Evolutionary conservation across 2,888 invertebrate genomes (phyloP).

Genomic region (Spisula subtruncata): DNA sequence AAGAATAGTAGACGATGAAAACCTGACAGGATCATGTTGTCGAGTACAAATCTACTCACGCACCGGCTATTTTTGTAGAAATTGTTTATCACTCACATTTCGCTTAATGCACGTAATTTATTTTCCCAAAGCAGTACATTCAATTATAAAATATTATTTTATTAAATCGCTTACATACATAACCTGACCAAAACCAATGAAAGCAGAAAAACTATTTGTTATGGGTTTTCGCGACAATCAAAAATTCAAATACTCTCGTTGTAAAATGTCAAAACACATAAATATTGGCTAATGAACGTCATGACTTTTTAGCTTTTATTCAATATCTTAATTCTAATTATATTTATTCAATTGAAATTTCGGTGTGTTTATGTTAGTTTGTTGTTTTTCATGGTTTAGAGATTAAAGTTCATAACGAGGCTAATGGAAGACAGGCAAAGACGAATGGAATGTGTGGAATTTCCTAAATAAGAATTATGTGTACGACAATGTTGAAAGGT

Average conservation of each 20-base stretch:
- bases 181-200: background rate
- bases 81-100: background rate
- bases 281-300: background rate
- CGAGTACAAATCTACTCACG: background rate
- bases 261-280: background rate
- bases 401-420: slow-evolving; percentile 66
- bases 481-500: slow-evolving; percentile 17
- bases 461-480: slow-evolving; percentile 62
- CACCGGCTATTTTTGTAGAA: background rate
- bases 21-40: background rate
- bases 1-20: background rate
- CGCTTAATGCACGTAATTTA: background rate
- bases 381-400: slow-evolving; percentile 36
- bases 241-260: slow-evolving; percentile 12
- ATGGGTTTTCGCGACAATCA: slow-evolving; percentile 53
- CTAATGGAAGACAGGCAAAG: slow-evolving; percentile 70
- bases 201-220: background rate
- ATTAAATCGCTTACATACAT: background rate
- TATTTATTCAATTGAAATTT: no score
- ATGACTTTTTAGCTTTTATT: background rate
- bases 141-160: background rate
- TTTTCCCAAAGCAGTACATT: background rate
- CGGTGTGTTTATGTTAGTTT: background rate
- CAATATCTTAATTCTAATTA: background rate
- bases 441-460: slow-evolving; percentile 84